These are phyloP conservation scores for Chloropsis cyanopogon DNA, from an alignment of 2,113 vertebrate species.

Conservation along the genomic window DNA sequence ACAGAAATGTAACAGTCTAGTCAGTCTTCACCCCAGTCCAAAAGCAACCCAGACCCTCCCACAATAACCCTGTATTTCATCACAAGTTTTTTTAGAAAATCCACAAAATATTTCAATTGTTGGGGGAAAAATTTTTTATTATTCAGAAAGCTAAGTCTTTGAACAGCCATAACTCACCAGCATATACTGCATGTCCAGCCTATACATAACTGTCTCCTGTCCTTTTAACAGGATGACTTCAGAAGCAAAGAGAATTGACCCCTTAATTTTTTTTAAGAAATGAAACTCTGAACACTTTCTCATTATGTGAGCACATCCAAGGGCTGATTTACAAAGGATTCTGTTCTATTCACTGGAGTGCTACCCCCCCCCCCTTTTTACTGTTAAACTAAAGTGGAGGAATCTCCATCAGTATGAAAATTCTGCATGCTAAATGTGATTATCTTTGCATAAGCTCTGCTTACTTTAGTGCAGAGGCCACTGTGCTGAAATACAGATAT, in stretches of 20 bases:
- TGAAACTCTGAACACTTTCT: background rate
- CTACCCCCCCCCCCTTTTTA: fast-evolving
- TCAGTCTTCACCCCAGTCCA: background rate
- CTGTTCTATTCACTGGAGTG: background rate
- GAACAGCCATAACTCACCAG: background rate
- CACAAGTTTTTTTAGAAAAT: background rate
- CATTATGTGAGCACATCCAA: background rate
- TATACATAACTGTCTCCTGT: background rate
- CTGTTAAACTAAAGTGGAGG: background rate
- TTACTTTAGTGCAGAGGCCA: background rate
- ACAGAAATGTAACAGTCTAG: background rate
- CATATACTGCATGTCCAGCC: background rate
- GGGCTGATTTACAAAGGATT: background rate
- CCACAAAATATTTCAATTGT: background rate
- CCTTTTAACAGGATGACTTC: background rate
- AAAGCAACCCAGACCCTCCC: background rate
- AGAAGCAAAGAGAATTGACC: background rate
- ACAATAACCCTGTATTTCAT: background rate
- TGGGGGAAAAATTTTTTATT: background rate
- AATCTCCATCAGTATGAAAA: background rate
- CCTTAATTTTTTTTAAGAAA: background rate
- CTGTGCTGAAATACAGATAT: background rate
- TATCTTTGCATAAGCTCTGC: background rate
- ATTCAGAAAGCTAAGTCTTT: background rate
- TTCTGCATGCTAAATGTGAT: background rate